Evolutionary conservation across 2,888 invertebrate genomes (phyloP), one percentile per base, ranked within the genome.

Genomic region (Busseola fusca): DNA sequence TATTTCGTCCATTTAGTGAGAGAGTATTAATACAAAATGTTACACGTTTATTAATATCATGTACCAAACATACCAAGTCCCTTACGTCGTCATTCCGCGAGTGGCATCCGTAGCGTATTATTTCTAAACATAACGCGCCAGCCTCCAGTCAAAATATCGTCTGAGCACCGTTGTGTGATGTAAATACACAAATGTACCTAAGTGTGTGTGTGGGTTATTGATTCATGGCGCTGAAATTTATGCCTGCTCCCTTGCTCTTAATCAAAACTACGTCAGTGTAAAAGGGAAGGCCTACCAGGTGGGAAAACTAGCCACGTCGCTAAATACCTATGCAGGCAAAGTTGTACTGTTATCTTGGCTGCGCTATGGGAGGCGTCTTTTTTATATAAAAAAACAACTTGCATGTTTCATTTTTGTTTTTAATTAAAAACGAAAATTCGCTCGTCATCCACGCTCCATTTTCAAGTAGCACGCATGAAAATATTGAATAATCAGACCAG

Each of bases 71-170:
- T 74, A 60, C 34, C 25, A 63, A 68, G 52, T 67, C 59, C 52
- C 56, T 66, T 66, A 54, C 40, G 52, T 72, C 58, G 56, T 72
- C 66, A 67, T 40, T 45, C 34, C 34, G 27, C 62, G 59, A 50
- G 3, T 68, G 58, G 42, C 63, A 67, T 62, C 27, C 72, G 72
- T 72, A 78, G 78, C 83, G 79, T 87, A 89, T 91, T 91, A 92
- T 92, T 91, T 91, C 93, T 93, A 93, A 93, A 93, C 91, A 91
- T 87, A 86, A 84, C 80, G 76, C 86, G 83, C 84, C 89, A 89
- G 88, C 87, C 90, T 91, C 91, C 93, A 94, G 93, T 94, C 94
- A 95, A 94, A 95, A 94, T 94, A 95, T 88, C 91, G 92, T 94
- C 93, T 93, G 90, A 91, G 84, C 81, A 76, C 78, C 78, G 81